Evolutionary conservation across 23 tunicate species (phyloP), one percentile per base, ranked within the genome.

Genomic region (Trididemnum nubilum): DNA sequence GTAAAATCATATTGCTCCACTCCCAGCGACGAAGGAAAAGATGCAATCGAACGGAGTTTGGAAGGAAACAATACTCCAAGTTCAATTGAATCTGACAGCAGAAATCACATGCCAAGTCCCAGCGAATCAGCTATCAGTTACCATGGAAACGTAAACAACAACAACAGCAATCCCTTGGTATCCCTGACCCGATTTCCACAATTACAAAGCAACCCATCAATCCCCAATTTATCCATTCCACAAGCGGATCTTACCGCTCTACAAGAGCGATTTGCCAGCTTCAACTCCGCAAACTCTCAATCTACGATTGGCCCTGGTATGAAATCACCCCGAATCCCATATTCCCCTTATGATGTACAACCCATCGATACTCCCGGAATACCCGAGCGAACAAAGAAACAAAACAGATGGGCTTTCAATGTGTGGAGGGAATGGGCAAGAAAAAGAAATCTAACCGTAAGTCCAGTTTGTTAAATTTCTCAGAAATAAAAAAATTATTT

Each of bases 391-490:
- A 93, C 98, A 9, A 93, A 93, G 64, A 93, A 93, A 37, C 98
- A 93, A 51, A 93, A 93, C 37, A 80, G 98, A 30, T 93, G 98
- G 98, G 92, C 98, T 12, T 93, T 93, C 82, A 93, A 93, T 70
- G 98, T 93, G 18, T 93, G 98, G 98, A 76, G 98, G 59, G 98
- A 93, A 65, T 93, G 98, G 98, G 98, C 98, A 5, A 39, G 91
- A 30, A 93, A 93, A 44, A 44, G 98, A 65, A 93, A 93, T 73
- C 26, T 87, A 28, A n/a, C 73, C 77, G 98, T 93, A 67, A 83
- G 81, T 64, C 28, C 28, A 66, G 12, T 44, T 33, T n/a, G n/a
- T n/a, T n/a, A n/a, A n/a, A n/a, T n/a, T n/a, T 36, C 22, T 61
- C 18, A 59, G 38, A 5, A 12, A 61, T 78, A 59, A 19, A 50